Evolutionary conservation across 2,113 vertebrate genomes (phyloP).

Genomic region (Scomber scombrus): DNA sequence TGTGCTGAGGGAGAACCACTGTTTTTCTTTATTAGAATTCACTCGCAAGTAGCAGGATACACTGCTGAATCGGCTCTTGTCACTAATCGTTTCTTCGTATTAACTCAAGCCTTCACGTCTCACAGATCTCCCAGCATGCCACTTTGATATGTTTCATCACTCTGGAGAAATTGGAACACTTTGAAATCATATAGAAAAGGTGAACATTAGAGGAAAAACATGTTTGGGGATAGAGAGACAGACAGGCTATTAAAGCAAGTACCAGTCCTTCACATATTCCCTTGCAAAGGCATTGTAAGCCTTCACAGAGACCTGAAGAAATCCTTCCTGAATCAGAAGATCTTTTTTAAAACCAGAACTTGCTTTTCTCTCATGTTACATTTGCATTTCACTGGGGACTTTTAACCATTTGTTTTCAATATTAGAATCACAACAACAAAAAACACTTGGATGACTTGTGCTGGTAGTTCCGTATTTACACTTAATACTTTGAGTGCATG

Average conservation of each 20-base stretch:
- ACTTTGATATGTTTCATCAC: constrained; percentile 52
- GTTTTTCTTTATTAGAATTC: constrained; percentile 41
- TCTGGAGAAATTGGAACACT: constrained; percentile 12
- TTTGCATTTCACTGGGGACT: neutral
- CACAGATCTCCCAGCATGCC: constrained; percentile 39
- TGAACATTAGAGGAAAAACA: neutral
- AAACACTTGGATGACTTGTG: no score
- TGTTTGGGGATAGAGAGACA: constrained; percentile 17
- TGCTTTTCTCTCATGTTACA: neutral
- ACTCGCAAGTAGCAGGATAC: neutral
- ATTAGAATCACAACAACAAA: no score
- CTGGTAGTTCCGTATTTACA: no score
- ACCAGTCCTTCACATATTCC: neutral
- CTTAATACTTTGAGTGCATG: no score
- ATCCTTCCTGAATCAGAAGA: neutral
- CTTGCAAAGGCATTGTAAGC: neutral
- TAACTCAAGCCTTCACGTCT: constrained; percentile 11
- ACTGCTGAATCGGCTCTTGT: constrained; percentile 36
- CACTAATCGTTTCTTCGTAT: constrained; percentile 35
- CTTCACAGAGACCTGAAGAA: constrained; percentile 8
- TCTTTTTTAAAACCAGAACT: neutral
- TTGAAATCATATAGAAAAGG: constrained; percentile 10
- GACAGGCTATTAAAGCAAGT: neutral
- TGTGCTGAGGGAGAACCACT: neutral
- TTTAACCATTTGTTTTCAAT: no score